phyloP scores from a whole-genome alignment of 2,888 invertebrate species.

The Pachycephus smyrnensis region DNA sequence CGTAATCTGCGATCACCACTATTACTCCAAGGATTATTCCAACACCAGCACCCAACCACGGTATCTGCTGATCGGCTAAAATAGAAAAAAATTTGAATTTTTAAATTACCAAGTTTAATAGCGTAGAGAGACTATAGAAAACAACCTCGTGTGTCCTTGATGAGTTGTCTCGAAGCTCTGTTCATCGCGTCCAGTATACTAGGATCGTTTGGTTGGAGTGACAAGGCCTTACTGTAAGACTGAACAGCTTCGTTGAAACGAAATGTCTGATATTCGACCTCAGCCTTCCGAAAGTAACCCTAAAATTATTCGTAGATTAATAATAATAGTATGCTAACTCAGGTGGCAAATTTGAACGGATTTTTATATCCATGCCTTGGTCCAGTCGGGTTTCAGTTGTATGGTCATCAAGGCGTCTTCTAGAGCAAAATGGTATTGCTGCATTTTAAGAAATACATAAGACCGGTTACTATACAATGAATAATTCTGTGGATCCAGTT shows the following conservation, averaged over 20 bases:
- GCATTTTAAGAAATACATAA: constrained; percentile 81
- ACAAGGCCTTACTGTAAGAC: constrained; percentile 77
- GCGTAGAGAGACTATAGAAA: constrained; percentile 25
- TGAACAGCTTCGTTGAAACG: constrained; percentile 77
- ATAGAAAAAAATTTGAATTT: constrained; percentile 32
- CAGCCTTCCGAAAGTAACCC: constrained; percentile 81
- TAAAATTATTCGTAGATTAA: constrained; percentile 48
- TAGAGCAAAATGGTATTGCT: constrained; percentile 81
- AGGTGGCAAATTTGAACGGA: background rate
- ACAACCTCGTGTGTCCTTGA: constrained; percentile 73
- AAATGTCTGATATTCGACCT: constrained; percentile 78
- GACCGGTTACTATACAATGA: constrained; percentile 84
- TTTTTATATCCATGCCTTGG: constrained; percentile 72
- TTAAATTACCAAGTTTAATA: background rate
- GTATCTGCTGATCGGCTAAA: constrained; percentile 77
- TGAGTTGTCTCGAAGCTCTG: constrained; percentile 71
- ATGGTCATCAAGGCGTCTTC: constrained; percentile 85
- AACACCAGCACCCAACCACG: constrained; percentile 81
- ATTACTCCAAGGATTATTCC: constrained; percentile 78
- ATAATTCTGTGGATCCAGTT: constrained; percentile 78
- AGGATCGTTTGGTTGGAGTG: constrained; percentile 76
- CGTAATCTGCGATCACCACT: constrained; percentile 77
- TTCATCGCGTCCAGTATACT: constrained; percentile 75
- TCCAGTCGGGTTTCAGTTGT: constrained; percentile 80
- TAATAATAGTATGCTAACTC: background rate